Percentiles rank a stretch among this genome's conserved stretches.
Evolutionary conservation across 2,888 invertebrate species (phyloP).

Genomic region (Mythimna lalbum): DNA sequence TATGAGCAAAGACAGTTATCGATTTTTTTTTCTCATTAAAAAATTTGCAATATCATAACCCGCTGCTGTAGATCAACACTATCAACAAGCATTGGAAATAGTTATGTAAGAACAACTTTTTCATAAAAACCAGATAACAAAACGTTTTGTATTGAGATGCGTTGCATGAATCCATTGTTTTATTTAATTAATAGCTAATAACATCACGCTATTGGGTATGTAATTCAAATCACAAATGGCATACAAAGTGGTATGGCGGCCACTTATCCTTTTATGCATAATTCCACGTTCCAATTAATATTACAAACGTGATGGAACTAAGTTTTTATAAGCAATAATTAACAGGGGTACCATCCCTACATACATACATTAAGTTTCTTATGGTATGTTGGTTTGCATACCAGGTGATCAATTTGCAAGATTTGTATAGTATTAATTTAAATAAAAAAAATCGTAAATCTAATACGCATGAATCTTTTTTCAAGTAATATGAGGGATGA

Average conservation of each 20-base stretch:
- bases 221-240: constrained; percentile 45
- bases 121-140: constrained; percentile 48
- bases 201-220: constrained; percentile 43
- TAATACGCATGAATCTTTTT: too few relatives aligned
- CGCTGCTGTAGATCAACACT: neutral
- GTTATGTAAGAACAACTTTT: constrained; percentile 28
- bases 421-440: neutral
- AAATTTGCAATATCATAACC: neutral
- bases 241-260: constrained; percentile 30
- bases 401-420: neutral
- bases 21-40: neutral
- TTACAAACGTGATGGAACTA: constrained; percentile 18
- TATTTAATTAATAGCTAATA: constrained; percentile 53
- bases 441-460: too few relatives aligned
- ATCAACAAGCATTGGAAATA: constrained; percentile 19
- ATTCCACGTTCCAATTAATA: constrained; percentile 48
- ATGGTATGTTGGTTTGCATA: constrained; percentile 6
- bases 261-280: constrained; percentile 31
- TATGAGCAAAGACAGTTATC: neutral
- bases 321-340: constrained; percentile 38
- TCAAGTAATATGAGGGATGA: too few relatives aligned
- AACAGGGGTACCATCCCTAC: neutral
- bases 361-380: constrained; percentile 1
- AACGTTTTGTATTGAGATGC: constrained; percentile 45
- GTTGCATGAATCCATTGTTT: constrained; percentile 59